Conservation (phyloP, 2,888 invertebrate species). For the Eupithecia pulchellata region DNA sequence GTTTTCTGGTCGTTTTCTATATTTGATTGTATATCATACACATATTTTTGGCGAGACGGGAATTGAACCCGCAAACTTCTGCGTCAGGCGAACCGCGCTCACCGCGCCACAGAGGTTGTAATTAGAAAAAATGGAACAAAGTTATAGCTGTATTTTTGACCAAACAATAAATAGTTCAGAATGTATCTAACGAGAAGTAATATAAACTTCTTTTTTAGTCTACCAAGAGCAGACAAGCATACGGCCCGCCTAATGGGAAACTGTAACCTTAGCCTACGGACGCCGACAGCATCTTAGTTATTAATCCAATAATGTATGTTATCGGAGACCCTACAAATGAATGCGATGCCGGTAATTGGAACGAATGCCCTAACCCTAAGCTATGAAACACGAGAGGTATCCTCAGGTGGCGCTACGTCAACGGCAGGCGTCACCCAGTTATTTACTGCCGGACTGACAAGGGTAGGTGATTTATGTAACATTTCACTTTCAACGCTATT, state of each 20-base stretch:
- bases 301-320: not conserved
- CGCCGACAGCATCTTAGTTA: too few relatives aligned
- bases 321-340: constrained; percentile 8
- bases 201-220: too few relatives aligned
- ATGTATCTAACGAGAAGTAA: not conserved
- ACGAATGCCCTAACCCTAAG: constrained; percentile 22
- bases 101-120: too few relatives aligned
- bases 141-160: not conserved
- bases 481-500: constrained; percentile 71
- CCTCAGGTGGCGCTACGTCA: constrained; percentile 53
- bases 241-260: too few relatives aligned
- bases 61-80: too few relatives aligned
- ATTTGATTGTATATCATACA: too few relatives aligned
- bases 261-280: too few relatives aligned
- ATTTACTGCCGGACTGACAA: constrained; percentile 72
- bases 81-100: too few relatives aligned
- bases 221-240: too few relatives aligned
- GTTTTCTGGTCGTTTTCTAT: too few relatives aligned
- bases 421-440: constrained; percentile 64
- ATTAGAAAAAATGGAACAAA: not conserved
- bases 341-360: constrained; percentile 29
- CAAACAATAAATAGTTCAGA: not conserved
- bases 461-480: constrained; percentile 81
- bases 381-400: constrained; percentile 25
- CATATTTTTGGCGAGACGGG: too few relatives aligned